Percentiles rank a stretch among this genome's conserved stretches.
These are phyloP conservation scores for Muscina levida DNA, from an alignment of 2,888 invertebrate species.

Conservation along the genomic window DNA sequence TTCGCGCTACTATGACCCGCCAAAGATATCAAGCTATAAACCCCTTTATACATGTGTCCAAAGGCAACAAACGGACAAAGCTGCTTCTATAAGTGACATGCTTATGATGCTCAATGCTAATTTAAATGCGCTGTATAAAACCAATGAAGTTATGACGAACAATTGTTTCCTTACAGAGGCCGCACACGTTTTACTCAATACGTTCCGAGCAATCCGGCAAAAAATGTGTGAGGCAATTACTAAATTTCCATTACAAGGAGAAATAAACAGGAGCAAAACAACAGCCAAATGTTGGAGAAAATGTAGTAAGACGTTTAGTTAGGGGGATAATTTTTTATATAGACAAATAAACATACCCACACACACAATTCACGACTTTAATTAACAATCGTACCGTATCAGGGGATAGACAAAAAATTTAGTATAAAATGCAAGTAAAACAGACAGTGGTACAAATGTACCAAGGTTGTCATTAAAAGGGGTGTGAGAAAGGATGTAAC, in stretches of 20 bases:
- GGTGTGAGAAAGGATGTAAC: too few relatives aligned
- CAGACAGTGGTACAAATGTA: too few relatives aligned
- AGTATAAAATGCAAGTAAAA: too few relatives aligned
- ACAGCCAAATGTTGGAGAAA: conserved; percentile 11
- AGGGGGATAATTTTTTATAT: too few relatives aligned
- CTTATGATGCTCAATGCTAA: conserved; percentile 21
- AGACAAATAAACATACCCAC: too few relatives aligned
- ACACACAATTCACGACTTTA: too few relatives aligned
- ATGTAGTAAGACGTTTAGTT: not conserved
- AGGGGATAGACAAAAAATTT: too few relatives aligned
- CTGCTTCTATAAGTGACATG: conserved; percentile 11
- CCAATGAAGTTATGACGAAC: conserved; percentile 27
- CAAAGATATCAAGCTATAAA: not conserved
- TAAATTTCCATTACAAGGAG: conserved; percentile 18
- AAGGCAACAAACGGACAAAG: not conserved
- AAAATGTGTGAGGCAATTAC: not conserved
- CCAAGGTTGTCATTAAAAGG: too few relatives aligned
- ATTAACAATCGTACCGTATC: too few relatives aligned
- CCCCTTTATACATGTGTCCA: not conserved
- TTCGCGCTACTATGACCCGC: conserved; percentile 7
- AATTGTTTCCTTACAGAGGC: not conserved
- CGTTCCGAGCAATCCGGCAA: not conserved
- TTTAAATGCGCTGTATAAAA: conserved; percentile 21
- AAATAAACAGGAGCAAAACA: not conserved
- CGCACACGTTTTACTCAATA: not conserved